These are phyloP conservation scores for Spatulosminthurus flaviceps DNA, from an alignment of 2,888 invertebrate species.

Conservation along the genomic window DNA sequence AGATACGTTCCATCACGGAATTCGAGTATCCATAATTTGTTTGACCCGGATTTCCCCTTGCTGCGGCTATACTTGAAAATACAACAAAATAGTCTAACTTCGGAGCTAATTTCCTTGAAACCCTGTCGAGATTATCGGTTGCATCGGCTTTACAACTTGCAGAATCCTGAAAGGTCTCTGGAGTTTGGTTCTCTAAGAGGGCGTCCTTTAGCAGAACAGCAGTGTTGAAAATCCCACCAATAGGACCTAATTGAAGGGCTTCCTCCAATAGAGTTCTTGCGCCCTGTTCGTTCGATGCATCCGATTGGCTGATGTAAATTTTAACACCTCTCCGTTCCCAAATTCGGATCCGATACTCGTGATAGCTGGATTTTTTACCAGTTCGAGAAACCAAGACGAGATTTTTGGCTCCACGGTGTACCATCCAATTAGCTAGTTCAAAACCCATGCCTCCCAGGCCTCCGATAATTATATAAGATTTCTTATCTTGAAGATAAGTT, in stretches of 20 bases:
- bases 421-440: conserved; percentile 86
- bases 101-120: conserved; percentile 66
- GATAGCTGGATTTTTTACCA: conserved; percentile 84
- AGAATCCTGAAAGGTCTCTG: conserved; percentile 67
- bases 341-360: conserved; percentile 73
- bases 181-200: conserved; percentile 67
- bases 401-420: conserved; percentile 81
- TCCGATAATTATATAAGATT: conserved; percentile 71
- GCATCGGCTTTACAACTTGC: conserved; percentile 69
- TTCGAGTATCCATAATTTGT: conserved; percentile 72
- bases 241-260: conserved; percentile 58
- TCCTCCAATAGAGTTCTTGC: conserved; percentile 64
- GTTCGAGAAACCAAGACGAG: conserved; percentile 82
- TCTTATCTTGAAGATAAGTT: conserved; percentile 70
- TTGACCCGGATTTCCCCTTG: conserved; percentile 72
- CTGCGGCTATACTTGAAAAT: conserved; percentile 71
- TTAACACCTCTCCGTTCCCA: conserved; percentile 73
- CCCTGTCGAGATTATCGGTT: conserved; percentile 68
- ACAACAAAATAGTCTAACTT: conserved; percentile 69
- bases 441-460: conserved; percentile 93
- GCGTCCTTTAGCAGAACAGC: conserved; percentile 70
- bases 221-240: conserved; percentile 71
- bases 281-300: conserved; percentile 65
- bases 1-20: conserved; percentile 71
- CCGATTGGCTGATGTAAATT: conserved; percentile 71